Conservation (phyloP, 2,888 invertebrate genomes). For the Drosophila heteroneura region DNA sequence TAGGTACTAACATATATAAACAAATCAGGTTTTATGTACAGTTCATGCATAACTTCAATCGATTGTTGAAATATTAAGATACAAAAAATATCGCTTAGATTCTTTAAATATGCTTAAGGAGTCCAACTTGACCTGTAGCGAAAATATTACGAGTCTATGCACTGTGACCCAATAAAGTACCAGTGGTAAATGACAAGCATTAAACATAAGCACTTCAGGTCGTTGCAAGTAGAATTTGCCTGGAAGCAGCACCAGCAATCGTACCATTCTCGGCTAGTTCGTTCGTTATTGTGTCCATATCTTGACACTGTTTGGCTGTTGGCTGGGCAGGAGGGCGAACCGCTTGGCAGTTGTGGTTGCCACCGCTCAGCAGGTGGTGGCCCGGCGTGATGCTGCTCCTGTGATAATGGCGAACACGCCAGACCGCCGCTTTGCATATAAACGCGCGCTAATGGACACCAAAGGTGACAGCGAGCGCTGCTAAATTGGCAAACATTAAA, state of each 20-base stretch:
- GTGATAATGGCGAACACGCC: slow-evolving; percentile 75
- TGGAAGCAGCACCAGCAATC: neutral
- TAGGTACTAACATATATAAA: neutral
- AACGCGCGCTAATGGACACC: slow-evolving; percentile 83
- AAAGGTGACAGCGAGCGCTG: slow-evolving; percentile 81
- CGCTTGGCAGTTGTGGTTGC: slow-evolving; percentile 46
- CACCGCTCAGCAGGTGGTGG: slow-evolving; percentile 74
- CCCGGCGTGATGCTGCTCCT: slow-evolving; percentile 75
- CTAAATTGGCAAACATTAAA: slow-evolving; percentile 83
- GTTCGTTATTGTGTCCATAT: slow-evolving; percentile 65
- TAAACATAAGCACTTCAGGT: slow-evolving; percentile 46
- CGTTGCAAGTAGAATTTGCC: slow-evolving; percentile 11
- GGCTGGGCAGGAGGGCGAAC: slow-evolving; percentile 50
- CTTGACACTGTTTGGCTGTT: slow-evolving; percentile 52
- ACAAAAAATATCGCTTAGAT: neutral
- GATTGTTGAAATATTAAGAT: neutral
- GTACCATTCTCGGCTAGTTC: slow-evolving; percentile 33
- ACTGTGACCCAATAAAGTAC: slow-evolving; percentile 49
- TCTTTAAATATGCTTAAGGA: neutral
- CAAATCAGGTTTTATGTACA: neutral
- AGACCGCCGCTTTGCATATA: slow-evolving; percentile 80
- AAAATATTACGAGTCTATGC: neutral
- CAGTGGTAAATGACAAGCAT: slow-evolving; percentile 38
- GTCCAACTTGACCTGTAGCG: neutral
- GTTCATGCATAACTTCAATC: neutral